phyloP scores from a whole-genome alignment of 2,888 invertebrate species.

The Cactoblastis cactorum region DNA sequence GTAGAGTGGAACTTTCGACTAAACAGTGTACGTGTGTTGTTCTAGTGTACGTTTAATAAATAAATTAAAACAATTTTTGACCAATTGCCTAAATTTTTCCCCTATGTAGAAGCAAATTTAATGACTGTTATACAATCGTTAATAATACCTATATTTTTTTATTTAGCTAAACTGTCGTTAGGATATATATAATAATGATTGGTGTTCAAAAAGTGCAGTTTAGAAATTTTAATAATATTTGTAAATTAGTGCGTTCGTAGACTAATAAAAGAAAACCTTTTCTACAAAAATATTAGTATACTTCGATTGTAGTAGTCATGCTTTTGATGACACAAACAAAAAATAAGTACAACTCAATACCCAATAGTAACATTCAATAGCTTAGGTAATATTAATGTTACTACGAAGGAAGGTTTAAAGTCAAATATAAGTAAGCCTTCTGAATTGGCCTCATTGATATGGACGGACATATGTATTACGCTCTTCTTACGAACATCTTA shows the following conservation, averaged over 20 bases:
- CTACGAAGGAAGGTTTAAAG: too few species aligned
- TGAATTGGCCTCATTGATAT: slow-evolving; percentile 13
- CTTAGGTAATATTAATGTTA: too few species aligned
- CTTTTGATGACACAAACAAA: slow-evolving; percentile 22
- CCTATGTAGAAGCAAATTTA: slow-evolving; percentile 51
- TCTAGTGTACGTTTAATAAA: slow-evolving; percentile 33
- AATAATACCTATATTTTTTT: slow-evolving; percentile 71
- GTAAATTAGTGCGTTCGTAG: slow-evolving; percentile 51
- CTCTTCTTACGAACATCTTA: background rate
- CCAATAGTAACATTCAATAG: too few species aligned
- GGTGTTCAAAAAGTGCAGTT: slow-evolving; percentile 69
- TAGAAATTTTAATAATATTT: slow-evolving; percentile 51
- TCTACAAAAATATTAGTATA: slow-evolving; percentile 31
- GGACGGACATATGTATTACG: background rate
- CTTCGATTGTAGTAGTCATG: slow-evolving; percentile 30
- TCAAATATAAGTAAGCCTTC: background rate
- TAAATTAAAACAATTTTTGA: slow-evolving; percentile 39
- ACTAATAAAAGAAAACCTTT: slow-evolving; percentile 42
- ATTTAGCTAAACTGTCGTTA: slow-evolving; percentile 73
- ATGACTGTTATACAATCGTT: slow-evolving; percentile 62
- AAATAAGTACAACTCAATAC: too few species aligned
- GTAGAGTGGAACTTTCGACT: slow-evolving; percentile 20
- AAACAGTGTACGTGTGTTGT: slow-evolving; percentile 30
- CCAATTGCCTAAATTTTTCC: slow-evolving; percentile 65
- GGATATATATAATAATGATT: slow-evolving; percentile 61